A percentile compares a stretch with the other conserved stretches of the same genome.
These are phyloP conservation scores for Resseliella maxima DNA, from an alignment of 2,888 invertebrate species.

Conservation along the genomic window DNA sequence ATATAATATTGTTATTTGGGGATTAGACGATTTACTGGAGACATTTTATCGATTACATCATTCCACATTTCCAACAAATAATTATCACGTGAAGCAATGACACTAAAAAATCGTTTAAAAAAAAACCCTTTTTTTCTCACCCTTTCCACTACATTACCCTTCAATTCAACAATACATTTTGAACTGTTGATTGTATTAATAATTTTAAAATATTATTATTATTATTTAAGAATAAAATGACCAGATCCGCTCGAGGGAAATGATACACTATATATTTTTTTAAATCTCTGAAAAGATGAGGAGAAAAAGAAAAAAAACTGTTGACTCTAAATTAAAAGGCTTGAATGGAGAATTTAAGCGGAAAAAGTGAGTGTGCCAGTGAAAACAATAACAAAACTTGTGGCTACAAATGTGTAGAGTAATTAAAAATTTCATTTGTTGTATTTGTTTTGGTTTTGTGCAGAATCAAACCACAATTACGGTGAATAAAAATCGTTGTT, in stretches of 20 bases:
- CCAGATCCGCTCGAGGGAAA: not conserved
- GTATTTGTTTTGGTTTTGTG: not conserved
- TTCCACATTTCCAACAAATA: not conserved
- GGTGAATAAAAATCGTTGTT: slow-evolving; percentile 27
- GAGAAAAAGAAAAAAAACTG: not conserved
- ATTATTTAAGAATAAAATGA: not conserved
- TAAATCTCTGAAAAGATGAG: not conserved
- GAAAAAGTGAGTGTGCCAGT: not conserved
- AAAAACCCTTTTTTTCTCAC: not conserved
- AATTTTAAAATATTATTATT: not conserved
- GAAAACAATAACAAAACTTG: slow-evolving; percentile 35
- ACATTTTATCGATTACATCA: slow-evolving; percentile 29
- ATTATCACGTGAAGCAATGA: slow-evolving; percentile 26
- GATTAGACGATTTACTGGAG: slow-evolving; percentile 11
- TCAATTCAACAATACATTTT: not conserved
- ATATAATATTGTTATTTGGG: slow-evolving; percentile 7
- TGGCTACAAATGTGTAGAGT: slow-evolving; percentile 34
- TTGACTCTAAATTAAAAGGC: not conserved
- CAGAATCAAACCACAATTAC: not conserved
- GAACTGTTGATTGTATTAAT: not conserved
- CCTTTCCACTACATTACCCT: not conserved
- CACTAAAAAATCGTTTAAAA: not conserved
- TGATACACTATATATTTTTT: too few relatives aligned
- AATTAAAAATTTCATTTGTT: slow-evolving; percentile 2
- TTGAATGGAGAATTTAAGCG: not conserved